Conservation (phyloP, 2,113 vertebrate species). For the Siniperca knerii region DNA sequence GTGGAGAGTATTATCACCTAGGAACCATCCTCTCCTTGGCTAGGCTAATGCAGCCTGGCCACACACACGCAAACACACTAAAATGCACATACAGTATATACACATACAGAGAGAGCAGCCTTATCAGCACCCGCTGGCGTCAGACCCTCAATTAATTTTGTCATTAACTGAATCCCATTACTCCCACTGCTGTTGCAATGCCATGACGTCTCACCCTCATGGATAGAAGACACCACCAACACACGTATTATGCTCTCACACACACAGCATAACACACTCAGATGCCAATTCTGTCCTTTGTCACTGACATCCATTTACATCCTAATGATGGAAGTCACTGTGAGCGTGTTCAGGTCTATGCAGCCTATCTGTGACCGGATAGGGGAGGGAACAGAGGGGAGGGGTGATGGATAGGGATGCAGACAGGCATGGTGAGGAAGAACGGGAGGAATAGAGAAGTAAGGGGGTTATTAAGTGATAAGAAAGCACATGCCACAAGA, state of each 20-base stretch:
- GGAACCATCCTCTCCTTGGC: constrained; percentile 41
- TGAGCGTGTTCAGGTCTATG: constrained; percentile 27
- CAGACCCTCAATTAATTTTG: constrained; percentile 75
- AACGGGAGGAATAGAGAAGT: constrained; percentile 26
- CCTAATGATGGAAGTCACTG: constrained; percentile 61
- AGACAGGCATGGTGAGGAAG: constrained; percentile 31
- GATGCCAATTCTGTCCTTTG: constrained; percentile 41
- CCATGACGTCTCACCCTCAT: constrained; percentile 43
- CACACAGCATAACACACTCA: background rate
- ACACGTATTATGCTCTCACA: constrained; percentile 8
- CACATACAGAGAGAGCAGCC: constrained; percentile 14
- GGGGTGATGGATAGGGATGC: constrained; percentile 48
- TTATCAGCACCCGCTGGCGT: constrained; percentile 63
- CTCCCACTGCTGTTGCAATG: constrained; percentile 41
- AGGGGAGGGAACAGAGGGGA: constrained; percentile 11
- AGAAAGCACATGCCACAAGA: constrained; percentile 35
- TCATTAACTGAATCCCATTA: constrained; percentile 77
- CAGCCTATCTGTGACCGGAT: constrained; percentile 34
- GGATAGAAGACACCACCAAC: constrained; percentile 31
- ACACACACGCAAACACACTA: constrained; percentile 29
- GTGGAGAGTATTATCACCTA: constrained; percentile 64
- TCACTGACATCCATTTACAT: constrained; percentile 68
- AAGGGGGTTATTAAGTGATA: constrained; percentile 53
- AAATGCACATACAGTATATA: constrained; percentile 27
- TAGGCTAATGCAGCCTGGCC: constrained; percentile 27